Evolutionary conservation across 2,888 invertebrate species (phyloP).

Genomic region (Drosophila yooni): DNA sequence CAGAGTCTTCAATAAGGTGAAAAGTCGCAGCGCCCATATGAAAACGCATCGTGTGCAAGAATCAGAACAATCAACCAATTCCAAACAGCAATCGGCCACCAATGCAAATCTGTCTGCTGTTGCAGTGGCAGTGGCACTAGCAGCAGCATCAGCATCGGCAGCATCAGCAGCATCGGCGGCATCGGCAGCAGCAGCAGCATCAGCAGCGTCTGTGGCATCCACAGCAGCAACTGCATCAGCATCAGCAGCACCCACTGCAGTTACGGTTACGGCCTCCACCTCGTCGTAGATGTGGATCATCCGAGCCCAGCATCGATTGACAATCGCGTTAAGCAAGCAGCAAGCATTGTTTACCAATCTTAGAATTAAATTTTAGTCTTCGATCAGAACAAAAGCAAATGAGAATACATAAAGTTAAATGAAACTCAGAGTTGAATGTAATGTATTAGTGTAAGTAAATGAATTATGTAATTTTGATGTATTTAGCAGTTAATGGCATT

Average conservation of each 20-base stretch:
- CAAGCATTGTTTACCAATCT: slow-evolving; percentile 68
- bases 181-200: slow-evolving; percentile 22
- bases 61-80: slow-evolving; percentile 87
- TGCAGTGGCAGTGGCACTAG: slow-evolving; percentile 18
- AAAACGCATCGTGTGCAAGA: slow-evolving; percentile 98
- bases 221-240: slow-evolving; percentile 4
- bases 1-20: slow-evolving; percentile 99
- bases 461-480: slow-evolving; percentile 52
- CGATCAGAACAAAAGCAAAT: slow-evolving; percentile 17
- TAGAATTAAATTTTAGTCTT: slow-evolving; percentile 54
- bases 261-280: slow-evolving; percentile 20
- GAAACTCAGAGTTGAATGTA: slow-evolving; percentile 22
- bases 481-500: slow-evolving; percentile 70
- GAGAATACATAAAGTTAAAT: neutral
- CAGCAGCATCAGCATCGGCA: slow-evolving; percentile 33
- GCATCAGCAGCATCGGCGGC: slow-evolving; percentile 20
- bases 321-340: slow-evolving; percentile 73
- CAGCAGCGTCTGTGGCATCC: slow-evolving; percentile 15
- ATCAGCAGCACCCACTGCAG: slow-evolving; percentile 26
- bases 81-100: slow-evolving; percentile 40
- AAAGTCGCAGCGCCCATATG: slow-evolving; percentile 99
- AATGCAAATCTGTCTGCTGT: slow-evolving; percentile 26
- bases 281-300: slow-evolving; percentile 40
- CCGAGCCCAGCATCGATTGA: slow-evolving; percentile 62
- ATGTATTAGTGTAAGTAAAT: slow-evolving; percentile 24